Evolutionary conservation across 2,797 vertebrate genomes (phyloP).

Genomic region (Miichthys miiuy): DNA sequence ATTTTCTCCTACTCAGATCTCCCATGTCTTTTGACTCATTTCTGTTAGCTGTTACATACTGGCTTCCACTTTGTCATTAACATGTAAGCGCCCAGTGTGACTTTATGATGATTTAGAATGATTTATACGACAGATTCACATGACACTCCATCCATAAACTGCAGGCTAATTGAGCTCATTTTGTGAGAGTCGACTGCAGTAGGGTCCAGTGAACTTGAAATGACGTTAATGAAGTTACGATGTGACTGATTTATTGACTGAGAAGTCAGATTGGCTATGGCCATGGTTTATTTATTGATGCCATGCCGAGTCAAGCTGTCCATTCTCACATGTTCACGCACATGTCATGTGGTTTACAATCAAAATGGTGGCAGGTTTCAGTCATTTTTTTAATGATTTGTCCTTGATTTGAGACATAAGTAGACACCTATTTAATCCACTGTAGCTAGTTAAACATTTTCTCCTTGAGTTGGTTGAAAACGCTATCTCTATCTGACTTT

Average conservation of each 20-base stretch:
- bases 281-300: neutral
- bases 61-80: constrained; percentile 24
- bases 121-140: constrained; percentile 25
- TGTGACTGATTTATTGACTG: constrained; percentile 18
- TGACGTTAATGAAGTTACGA: constrained; percentile 17
- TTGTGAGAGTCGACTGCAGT: neutral
- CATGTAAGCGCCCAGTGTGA: constrained; percentile 23
- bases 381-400: neutral
- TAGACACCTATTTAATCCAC: neutral
- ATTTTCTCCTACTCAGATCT: constrained; percentile 15
- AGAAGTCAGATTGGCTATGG: neutral
- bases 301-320: neutral
- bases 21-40: constrained; percentile 26
- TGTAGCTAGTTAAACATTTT: neutral
- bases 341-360: neutral
- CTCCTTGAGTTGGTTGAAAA: neutral
- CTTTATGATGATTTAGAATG: constrained; percentile 9
- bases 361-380: neutral
- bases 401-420: neutral
- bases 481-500: neutral
- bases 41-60: constrained; percentile 18
- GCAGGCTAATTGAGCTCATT: constrained; percentile 39
- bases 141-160: constrained; percentile 21
- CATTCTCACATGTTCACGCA: neutral
- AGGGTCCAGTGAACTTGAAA: neutral